Evolutionary conservation across 2,888 invertebrate genomes (phyloP), one percentile per base, ranked within the genome.

Genomic region (Coleophora deauratella): DNA sequence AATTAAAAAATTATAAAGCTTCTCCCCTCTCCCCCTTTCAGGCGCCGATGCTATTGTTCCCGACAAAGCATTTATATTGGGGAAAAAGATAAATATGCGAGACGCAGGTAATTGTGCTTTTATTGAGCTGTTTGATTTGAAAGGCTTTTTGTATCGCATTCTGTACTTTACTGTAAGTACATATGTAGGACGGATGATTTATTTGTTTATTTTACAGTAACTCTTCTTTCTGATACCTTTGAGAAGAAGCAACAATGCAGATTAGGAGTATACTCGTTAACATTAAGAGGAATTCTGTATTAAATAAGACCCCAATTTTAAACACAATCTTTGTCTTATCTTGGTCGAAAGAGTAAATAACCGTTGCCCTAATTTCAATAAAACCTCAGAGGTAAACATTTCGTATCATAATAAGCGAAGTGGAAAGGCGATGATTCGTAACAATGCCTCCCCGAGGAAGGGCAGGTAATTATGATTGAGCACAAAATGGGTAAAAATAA

Each of bases 1-100:
- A 85, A 86, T 86, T 86, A 86, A 86, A 86, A 86, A 86, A 82
- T 78, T 84, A 82, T 84, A 81, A 79, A 81, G 84, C 84, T 81
- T 78, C 78, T 69, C 61, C 62, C 54, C 60, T 59, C 60, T 48
- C 55, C 46, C 42, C 8, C 21, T 33, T 52, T 61, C 61, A 64
- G 53, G 54, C 59, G 62, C 66, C 55, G 55, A 58, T 55, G 68
- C 68, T 54, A 76, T 79, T 78, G 74, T 78, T 70, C 62, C 57
- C 62, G 69, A 78, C 78, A 76, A 77, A 79, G 75, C 77, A 66
- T 77, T 76, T 72, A 69, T 69, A 75, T 68, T 69, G 68, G 62
- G 67, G 67, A 72, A 80, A 79, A 82, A 81, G 82, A 82, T 82
- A 82, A 84, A 84, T 82, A 81, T 72, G 65, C 66, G 72, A 72